Evolutionary conservation across 2,113 vertebrate genomes (phyloP), one percentile per base, ranked within the genome.

Genomic region (Pseudorhombus dupliciocellatus): DNA sequence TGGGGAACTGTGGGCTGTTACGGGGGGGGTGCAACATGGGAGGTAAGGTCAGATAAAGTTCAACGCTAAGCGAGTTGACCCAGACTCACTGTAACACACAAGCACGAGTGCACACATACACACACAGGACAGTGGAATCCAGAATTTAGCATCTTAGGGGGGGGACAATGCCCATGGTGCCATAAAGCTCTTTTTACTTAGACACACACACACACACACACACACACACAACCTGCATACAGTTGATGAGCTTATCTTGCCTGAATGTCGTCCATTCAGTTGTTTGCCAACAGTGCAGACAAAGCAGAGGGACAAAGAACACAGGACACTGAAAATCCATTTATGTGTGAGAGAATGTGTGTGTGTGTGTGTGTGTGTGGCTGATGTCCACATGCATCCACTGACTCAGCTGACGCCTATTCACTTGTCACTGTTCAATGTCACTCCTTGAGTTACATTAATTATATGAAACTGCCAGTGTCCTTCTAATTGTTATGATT

Each of bases 21-120:
- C 48, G 50, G 50, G 81, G 77, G 44, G 44, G 55, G 73, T 88
- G 87, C 83, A 89, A 80, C 67, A 85, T 79, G 89, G 86, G 88
- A 90, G 88, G 78, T 83, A 66, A 83, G 92, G 91, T 94, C 90
- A 92, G 79, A 70, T 40, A 84, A 85, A 93, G 93, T 94, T 93
- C 91, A 92, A 24, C 31, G 44, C 55, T 61, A 63, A 75, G 70
- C 24, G 42, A 57, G 61, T 11, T 76, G 77, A 77, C 77, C 80
- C 87, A 86, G 75, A 83, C 86, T 64, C 66, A 79, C 73, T 80
- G 56, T 77, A 30, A 75, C 48, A 61, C 59, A 60, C 44, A 62
- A 42, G 55, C 61, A 25, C 20, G 24, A 25, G 26, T 62, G 44
- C 18, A 58, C 26, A 70, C 30, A 58, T 16, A 22, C 34, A 50